A percentile compares a stretch with the other conserved stretches of the same genome.
Conservation (phyloP, 2,888 invertebrate species). For the Xanthia togata region DNA sequence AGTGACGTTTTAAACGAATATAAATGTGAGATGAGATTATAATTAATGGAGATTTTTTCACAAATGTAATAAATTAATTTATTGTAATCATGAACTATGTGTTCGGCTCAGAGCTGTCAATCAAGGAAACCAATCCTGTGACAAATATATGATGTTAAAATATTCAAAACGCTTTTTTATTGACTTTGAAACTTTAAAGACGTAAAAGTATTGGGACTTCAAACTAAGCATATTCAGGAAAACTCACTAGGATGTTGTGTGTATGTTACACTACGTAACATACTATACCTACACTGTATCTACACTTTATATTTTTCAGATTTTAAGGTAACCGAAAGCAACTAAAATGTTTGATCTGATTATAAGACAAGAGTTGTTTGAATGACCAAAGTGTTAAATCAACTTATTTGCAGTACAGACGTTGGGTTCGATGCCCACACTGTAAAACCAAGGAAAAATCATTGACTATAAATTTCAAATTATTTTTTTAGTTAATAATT, state of each 20-base stretch:
- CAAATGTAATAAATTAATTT: slow-evolving; percentile 63
- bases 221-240: neutral
- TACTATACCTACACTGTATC: no score
- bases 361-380: neutral
- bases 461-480: no score
- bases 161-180: slow-evolving; percentile 38
- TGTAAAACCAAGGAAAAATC: no score
- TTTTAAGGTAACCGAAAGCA: neutral
- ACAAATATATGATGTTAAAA: slow-evolving; percentile 80
- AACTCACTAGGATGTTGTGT: neutral
- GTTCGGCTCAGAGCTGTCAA: slow-evolving; percentile 84
- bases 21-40: slow-evolving; percentile 63
- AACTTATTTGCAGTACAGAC: no score
- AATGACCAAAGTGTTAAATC: no score
- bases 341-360: neutral
- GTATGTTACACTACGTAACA: no score
- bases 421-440: no score
- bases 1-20: slow-evolving; percentile 79
- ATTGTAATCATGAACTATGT: slow-evolving; percentile 69
- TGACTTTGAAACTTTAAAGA: neutral
- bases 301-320: neutral
- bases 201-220: neutral
- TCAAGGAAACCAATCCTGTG: slow-evolving; percentile 70
- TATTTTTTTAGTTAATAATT: no score
- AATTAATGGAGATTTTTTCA: slow-evolving; percentile 57